phyloP scores from a whole-genome alignment of 1,140 invertebrate genomes.

The Elysia chlorotica region DNA sequence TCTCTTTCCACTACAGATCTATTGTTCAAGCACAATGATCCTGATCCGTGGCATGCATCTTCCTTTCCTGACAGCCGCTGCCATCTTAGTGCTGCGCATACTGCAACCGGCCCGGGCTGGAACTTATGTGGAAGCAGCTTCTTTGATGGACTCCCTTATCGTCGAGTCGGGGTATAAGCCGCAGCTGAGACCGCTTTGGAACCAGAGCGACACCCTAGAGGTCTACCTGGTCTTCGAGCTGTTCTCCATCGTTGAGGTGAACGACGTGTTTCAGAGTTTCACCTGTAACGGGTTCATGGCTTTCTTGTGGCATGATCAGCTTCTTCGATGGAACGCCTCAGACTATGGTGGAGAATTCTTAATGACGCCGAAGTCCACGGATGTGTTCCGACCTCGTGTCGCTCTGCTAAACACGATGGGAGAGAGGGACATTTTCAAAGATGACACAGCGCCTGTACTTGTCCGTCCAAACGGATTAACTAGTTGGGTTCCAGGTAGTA shows the following conservation, averaged over 20 bases:
- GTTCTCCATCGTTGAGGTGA: not conserved
- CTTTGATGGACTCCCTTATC: no score
- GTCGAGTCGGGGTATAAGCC: no score
- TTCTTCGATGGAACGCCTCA: not conserved
- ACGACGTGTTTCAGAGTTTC: constrained; percentile 6
- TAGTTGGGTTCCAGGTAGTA: not conserved
- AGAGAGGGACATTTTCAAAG: not conserved
- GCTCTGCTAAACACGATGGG: not conserved
- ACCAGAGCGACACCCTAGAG: not conserved
- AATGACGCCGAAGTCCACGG: not conserved
- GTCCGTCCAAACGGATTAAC: not conserved
- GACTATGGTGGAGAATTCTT: not conserved
- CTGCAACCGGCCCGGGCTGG: no score
- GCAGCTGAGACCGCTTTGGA: not conserved
- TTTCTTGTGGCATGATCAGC: not conserved
- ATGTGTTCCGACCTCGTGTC: not conserved
- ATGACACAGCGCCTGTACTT: not conserved
- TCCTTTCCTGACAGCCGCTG: no score
- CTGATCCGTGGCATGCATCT: no score
- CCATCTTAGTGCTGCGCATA: no score
- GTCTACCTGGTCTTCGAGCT: not conserved
- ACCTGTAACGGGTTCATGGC: not conserved
- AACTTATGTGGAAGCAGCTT: no score
- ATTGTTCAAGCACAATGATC: no score
- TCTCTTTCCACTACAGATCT: no score